Evolutionary conservation across 2,113 vertebrate species (phyloP).

Genomic region (Henicopernis longicauda): DNA sequence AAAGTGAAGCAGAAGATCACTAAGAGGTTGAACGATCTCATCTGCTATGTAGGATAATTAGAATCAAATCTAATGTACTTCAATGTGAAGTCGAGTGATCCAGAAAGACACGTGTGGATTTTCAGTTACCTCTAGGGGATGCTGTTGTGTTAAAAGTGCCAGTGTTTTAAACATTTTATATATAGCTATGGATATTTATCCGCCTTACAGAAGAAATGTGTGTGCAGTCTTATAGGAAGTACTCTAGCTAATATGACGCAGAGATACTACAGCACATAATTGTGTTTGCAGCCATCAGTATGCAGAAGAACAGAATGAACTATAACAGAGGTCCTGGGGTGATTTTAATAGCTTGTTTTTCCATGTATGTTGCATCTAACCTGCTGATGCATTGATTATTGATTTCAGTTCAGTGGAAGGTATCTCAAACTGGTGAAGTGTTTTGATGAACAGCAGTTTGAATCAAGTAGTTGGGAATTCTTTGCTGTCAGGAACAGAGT

Average conservation of each 20-base stretch:
- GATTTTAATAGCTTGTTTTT: background rate
- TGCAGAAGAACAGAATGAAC: background rate
- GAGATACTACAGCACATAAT: background rate
- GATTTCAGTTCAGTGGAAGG: background rate
- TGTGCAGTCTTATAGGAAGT: background rate
- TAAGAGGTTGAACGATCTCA: background rate
- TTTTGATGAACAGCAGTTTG: background rate
- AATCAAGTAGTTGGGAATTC: background rate
- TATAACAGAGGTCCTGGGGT: background rate
- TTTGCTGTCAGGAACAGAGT: background rate
- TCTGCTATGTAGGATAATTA: background rate
- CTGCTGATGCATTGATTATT: background rate
- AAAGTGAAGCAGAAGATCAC: background rate
- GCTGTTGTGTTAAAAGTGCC: conserved; percentile 60
- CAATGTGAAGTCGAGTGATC: fast-evolving
- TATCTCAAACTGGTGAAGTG: background rate
- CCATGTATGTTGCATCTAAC: background rate
- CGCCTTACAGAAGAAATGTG: background rate
- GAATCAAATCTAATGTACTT: background rate
- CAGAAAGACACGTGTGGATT: background rate
- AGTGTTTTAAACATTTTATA: fast-evolving
- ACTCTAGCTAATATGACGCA: background rate
- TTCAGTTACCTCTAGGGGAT: conserved; percentile 63
- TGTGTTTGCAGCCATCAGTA: background rate
- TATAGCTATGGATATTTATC: background rate